phyloP scores from a whole-genome alignment of 2,888 invertebrate genomes.

The Euclidia mi region DNA sequence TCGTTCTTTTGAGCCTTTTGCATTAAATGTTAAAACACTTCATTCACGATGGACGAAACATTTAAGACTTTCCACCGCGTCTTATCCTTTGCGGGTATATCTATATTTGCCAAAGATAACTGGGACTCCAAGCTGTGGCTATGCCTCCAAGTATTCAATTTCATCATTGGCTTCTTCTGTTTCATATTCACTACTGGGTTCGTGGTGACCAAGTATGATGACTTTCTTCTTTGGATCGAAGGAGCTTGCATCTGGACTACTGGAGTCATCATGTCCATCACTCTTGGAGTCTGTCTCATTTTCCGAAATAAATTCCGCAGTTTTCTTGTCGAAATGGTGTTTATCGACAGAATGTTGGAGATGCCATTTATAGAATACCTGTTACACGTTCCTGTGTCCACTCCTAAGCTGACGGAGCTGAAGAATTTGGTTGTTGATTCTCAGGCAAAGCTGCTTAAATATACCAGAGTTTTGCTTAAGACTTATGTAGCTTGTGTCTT shows the following conservation, averaged over 20 bases:
- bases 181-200: slow-evolving; percentile 78
- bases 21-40: slow-evolving; percentile 7
- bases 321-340: slow-evolving; percentile 76
- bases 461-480: slow-evolving; percentile 69
- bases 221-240: slow-evolving; percentile 75
- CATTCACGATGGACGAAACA: slow-evolving; percentile 72
- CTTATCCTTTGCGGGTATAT: slow-evolving; percentile 73
- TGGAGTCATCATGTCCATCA: slow-evolving; percentile 79
- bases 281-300: slow-evolving; percentile 72
- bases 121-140: slow-evolving; percentile 74
- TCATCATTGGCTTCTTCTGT: slow-evolving; percentile 69
- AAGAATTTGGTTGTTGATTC: slow-evolving; percentile 67
- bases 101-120: slow-evolving; percentile 71
- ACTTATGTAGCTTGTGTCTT: slow-evolving; percentile 71
- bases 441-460: slow-evolving; percentile 69
- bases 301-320: slow-evolving; percentile 71
- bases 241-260: slow-evolving; percentile 84
- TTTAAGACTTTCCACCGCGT: slow-evolving; percentile 71
- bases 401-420: slow-evolving; percentile 65
- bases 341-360: slow-evolving; percentile 69
- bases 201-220: slow-evolving; percentile 61
- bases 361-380: slow-evolving; percentile 73
- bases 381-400: slow-evolving; percentile 40
- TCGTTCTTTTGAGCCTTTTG: no score
- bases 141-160: slow-evolving; percentile 72